Percentiles rank a stretch among this genome's conserved stretches.
These are phyloP conservation scores for Carapus acus DNA, from an alignment of 2,797 vertebrate genomes.

Conservation along the genomic window DNA sequence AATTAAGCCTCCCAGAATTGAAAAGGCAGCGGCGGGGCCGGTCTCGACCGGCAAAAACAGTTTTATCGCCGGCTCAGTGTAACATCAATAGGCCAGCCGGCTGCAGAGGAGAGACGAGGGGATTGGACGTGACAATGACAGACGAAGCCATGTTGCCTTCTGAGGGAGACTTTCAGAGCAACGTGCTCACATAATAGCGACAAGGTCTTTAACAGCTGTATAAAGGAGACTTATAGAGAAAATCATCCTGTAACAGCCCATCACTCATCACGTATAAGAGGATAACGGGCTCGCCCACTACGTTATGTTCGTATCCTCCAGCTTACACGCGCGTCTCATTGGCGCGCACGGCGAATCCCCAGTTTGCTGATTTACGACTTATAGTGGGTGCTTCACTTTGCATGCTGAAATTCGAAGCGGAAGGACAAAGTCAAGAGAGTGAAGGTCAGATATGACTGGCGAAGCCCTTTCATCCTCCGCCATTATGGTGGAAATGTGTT, in stretches of 20 bases:
- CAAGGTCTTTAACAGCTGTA: slow-evolving; percentile 20
- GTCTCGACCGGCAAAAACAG: slow-evolving; percentile 35
- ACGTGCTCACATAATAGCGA: slow-evolving; percentile 18
- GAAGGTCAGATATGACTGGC: slow-evolving; percentile 32
- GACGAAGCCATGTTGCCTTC: not conserved
- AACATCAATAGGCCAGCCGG: slow-evolving; percentile 32
- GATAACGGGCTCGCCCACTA: slow-evolving; percentile 30
- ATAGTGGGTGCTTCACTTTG: slow-evolving; percentile 13
- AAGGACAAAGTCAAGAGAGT: slow-evolving; percentile 18
- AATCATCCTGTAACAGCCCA: slow-evolving; percentile 26
- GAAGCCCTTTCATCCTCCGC: slow-evolving; percentile 19
- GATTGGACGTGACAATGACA: slow-evolving; percentile 34
- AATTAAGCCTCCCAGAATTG: slow-evolving; percentile 35
- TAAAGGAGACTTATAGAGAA: slow-evolving; percentile 21
- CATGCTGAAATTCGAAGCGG: slow-evolving; percentile 17
- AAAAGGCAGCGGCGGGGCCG: slow-evolving; percentile 33
- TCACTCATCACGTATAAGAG: slow-evolving; percentile 20
- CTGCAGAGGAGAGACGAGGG: slow-evolving; percentile 12
- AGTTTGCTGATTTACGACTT: slow-evolving; percentile 14
- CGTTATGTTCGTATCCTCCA: slow-evolving; percentile 10
- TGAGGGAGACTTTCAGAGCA: not conserved
- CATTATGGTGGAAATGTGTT: slow-evolving; percentile 12
- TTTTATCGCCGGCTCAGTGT: slow-evolving; percentile 36
- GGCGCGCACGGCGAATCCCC: not conserved
- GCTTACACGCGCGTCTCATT: not conserved